A percentile compares a stretch with the other conserved stretches of the same genome.
Conservation (phyloP, 2,888 invertebrate genomes). For the Synergus umbraculus region DNA sequence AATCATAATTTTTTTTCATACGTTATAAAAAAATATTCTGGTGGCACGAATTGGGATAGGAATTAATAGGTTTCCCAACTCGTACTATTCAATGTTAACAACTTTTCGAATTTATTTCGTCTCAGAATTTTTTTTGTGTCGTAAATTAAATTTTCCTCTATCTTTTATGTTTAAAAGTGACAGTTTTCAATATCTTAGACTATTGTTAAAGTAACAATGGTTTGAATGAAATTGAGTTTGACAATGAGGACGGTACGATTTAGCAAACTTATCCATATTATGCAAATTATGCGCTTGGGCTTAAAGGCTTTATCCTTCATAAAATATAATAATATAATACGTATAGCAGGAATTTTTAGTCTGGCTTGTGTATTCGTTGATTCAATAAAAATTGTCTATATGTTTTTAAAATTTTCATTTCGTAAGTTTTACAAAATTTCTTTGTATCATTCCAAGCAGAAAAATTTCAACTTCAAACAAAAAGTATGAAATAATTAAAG, state of each 20-base stretch:
- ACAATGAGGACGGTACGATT: slow-evolving; percentile 2
- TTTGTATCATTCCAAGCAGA: neutral
- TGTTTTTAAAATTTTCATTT: no score
- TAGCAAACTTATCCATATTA: slow-evolving; percentile 6
- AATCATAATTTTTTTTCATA: neutral
- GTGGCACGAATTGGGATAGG: slow-evolving; percentile 1
- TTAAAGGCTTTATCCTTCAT: neutral
- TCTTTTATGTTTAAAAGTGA: neutral
- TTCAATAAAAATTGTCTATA: no score
- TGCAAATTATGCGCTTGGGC: neutral
- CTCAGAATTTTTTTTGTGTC: neutral
- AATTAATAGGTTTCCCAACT: neutral
- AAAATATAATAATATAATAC: neutral
- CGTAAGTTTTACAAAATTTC: no score
- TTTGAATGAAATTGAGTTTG: neutral
- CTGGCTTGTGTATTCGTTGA: neutral
- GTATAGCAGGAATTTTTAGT: neutral
- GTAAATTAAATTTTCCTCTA: neutral
- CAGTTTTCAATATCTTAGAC: neutral
- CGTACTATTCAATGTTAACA: neutral
- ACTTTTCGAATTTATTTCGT: neutral
- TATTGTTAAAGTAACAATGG: neutral
- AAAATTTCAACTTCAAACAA: neutral
- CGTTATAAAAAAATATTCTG: neutral
- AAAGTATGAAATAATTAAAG: neutral